Percentiles rank a stretch among this genome's conserved stretches.
Evolutionary conservation across 2,888 invertebrate genomes (phyloP).

Genomic region (Bombyx huttoni): DNA sequence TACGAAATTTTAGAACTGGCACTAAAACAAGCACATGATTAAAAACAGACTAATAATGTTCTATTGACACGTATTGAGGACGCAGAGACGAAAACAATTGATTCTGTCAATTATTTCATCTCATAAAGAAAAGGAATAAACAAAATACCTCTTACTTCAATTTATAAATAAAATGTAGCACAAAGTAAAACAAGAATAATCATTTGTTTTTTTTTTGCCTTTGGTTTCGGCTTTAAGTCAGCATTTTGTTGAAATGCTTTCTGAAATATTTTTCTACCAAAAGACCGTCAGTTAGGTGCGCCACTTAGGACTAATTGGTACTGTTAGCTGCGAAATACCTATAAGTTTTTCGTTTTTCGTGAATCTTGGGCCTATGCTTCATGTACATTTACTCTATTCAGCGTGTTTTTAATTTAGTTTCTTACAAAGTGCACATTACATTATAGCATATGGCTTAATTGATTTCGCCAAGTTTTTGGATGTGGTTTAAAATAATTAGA

Average conservation of each 20-base stretch:
- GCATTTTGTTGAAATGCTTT: neutral
- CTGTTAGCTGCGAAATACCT: constrained; percentile 9
- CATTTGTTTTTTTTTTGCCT: neutral
- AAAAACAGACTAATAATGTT: too few species aligned
- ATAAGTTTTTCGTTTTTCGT: neutral
- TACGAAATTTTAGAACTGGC: too few species aligned
- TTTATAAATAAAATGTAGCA: neutral
- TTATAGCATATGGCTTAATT: too few species aligned
- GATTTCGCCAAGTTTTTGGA: too few species aligned
- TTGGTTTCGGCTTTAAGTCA: neutral
- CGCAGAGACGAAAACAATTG: neutral
- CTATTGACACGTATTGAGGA: too few species aligned
- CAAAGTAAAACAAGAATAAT: neutral
- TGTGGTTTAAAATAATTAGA: too few species aligned
- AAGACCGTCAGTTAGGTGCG: constrained; percentile 17
- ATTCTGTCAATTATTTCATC: neutral
- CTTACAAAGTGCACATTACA: too few species aligned
- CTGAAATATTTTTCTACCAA: constrained; percentile 18
- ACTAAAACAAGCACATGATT: too few species aligned
- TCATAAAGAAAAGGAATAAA: neutral
- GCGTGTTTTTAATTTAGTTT: too few species aligned
- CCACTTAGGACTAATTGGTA: constrained; percentile 16
- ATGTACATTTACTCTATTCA: neutral
- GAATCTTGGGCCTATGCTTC: neutral
- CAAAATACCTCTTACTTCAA: neutral